Percentiles rank a stretch among this genome's conserved stretches.
Conservation (phyloP, 2,113 vertebrate species). For the Platycercus adscitus region DNA sequence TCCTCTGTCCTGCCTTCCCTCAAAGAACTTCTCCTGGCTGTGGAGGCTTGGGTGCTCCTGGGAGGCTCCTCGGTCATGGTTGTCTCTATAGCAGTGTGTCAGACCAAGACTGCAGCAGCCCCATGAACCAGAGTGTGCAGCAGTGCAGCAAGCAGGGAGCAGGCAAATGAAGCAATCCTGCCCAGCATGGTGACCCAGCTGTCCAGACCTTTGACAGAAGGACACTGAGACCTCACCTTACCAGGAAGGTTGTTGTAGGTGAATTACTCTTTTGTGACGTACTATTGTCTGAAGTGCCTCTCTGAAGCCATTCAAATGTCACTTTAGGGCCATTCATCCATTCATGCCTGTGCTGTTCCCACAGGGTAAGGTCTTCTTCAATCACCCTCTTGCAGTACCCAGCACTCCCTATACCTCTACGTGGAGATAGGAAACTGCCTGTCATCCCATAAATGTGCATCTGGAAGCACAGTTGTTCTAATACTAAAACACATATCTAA, state of each 20-base stretch:
- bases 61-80: accelerated
- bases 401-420: neutral
- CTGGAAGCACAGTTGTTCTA: neutral
- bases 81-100: neutral
- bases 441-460: neutral
- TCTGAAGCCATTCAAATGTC: neutral
- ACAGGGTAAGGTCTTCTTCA: neutral
- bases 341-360: neutral
- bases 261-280: neutral
- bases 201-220: neutral
- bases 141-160: neutral
- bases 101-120: neutral
- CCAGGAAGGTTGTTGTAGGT: neutral
- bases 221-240: neutral
- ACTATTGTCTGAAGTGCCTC: neutral
- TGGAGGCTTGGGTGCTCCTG: neutral
- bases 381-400: neutral
- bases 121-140: accelerated
- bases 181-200: neutral
- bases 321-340: neutral
- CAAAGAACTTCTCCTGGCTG: neutral
- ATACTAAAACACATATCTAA: neutral
- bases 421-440: neutral
- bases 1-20: neutral
- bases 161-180: neutral